Evolutionary conservation across 2,888 invertebrate genomes (phyloP).

Genomic region (Apamea monoglypha): DNA sequence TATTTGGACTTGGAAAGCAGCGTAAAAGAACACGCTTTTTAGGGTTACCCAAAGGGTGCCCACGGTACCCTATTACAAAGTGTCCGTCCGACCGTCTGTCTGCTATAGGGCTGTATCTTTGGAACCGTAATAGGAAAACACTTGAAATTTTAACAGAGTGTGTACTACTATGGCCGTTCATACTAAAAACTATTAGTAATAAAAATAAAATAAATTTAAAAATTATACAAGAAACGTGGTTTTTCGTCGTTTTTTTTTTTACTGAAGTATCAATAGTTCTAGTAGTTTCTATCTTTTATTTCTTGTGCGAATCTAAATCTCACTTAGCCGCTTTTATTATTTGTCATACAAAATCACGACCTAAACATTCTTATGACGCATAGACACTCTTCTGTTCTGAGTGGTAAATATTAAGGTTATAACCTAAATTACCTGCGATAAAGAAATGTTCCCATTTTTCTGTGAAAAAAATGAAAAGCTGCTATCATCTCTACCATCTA

Average conservation of each 20-base stretch:
- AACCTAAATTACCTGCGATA: conserved; percentile 11
- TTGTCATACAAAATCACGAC: not conserved
- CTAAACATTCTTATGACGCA: not conserved
- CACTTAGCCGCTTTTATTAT: not conserved
- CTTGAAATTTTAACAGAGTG: not conserved
- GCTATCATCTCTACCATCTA: not conserved
- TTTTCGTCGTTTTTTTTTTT: not conserved
- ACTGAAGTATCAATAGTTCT: no score
- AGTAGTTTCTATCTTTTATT: no score
- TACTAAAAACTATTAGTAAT: not conserved
- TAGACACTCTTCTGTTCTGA: not conserved
- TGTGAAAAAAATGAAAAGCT: not conserved
- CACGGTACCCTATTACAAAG: not conserved
- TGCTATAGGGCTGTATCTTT: not conserved
- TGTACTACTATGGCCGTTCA: not conserved
- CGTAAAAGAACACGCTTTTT: not conserved
- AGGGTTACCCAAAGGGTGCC: not conserved
- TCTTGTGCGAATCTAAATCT: not conserved
- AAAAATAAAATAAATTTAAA: not conserved
- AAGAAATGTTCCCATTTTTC: conserved; percentile 5
- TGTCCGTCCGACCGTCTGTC: not conserved
- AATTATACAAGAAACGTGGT: not conserved
- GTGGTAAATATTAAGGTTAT: conserved; percentile 41
- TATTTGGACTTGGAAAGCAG: not conserved
- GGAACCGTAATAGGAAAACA: not conserved